phyloP scores from a whole-genome alignment of 92 coral and sea anemone genomes.

The Porites rus region DNA sequence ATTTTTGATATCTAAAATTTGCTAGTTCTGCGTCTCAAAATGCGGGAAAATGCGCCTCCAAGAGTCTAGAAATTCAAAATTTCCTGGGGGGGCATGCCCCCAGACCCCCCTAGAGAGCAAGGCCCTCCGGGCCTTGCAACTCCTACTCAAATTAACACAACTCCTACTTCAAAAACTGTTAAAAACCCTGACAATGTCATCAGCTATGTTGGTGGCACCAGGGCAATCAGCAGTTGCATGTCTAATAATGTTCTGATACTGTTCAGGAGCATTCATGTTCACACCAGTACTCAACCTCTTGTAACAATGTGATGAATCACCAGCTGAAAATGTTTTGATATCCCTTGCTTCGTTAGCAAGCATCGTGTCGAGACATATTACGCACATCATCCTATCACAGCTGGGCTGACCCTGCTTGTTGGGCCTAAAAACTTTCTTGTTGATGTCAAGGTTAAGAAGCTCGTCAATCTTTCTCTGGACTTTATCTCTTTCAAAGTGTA shows the following conservation, averaged over 20 bases:
- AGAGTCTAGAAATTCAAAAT: too few relatives aligned
- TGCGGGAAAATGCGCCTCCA: too few relatives aligned
- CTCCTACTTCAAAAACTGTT: too few relatives aligned
- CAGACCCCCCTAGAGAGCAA: too few relatives aligned
- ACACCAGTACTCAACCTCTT: too few relatives aligned
- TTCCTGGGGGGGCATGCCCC: too few relatives aligned
- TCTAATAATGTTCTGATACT: slow-evolving; percentile 5
- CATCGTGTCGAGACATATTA: slow-evolving; percentile 31
- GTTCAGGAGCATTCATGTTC: slow-evolving; percentile 13
- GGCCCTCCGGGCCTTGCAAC: too few relatives aligned
- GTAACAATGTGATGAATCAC: neutral
- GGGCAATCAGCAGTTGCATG: slow-evolving; percentile 34
- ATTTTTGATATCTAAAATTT: too few relatives aligned
- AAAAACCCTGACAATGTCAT: too few relatives aligned
- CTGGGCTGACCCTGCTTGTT: too few relatives aligned
- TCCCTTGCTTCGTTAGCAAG: slow-evolving; percentile 6
- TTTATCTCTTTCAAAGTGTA: slow-evolving; percentile 33
- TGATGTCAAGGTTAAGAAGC: slow-evolving; percentile 20
- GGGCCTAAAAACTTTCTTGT: neutral
- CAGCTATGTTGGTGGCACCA: slow-evolving; percentile 32
- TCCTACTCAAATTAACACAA: too few relatives aligned
- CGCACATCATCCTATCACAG: neutral
- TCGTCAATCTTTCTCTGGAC: neutral
- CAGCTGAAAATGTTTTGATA: neutral
- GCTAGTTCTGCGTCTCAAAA: too few relatives aligned